Conservation (phyloP, 2,888 invertebrate genomes). For the Drepana falcataria region DNA sequence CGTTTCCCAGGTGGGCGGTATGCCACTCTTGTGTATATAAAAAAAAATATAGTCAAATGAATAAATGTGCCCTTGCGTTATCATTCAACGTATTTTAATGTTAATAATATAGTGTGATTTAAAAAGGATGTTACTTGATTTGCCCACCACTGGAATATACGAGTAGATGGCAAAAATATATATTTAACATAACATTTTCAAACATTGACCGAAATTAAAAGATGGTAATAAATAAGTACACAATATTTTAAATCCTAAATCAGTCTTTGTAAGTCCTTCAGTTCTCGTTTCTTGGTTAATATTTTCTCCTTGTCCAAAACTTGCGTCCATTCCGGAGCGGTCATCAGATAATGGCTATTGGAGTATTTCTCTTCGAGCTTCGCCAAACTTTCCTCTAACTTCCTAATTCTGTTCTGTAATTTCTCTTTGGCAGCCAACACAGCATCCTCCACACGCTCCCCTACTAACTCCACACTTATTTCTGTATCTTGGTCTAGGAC, state of each 20-base stretch:
- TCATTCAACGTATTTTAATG: too few species aligned
- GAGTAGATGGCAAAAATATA: too few species aligned
- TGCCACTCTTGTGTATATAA: too few species aligned
- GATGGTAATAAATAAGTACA: conserved; percentile 16
- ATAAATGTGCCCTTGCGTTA: too few species aligned
- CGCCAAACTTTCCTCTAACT: conserved; percentile 40
- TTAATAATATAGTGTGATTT: too few species aligned
- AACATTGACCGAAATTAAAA: too few species aligned
- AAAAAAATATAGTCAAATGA: too few species aligned
- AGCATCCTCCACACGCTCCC: conserved; percentile 35
- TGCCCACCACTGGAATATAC: too few species aligned
- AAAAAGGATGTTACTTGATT: too few species aligned
- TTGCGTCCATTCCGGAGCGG: conserved; percentile 37
- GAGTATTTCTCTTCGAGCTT: conserved; percentile 48
- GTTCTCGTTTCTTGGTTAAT: conserved; percentile 42
- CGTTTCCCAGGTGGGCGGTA: too few species aligned
- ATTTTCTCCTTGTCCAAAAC: conserved; percentile 45
- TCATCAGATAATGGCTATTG: conserved; percentile 33
- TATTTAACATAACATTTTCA: too few species aligned
- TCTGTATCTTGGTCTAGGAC: conserved; percentile 45
- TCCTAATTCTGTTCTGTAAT: conserved; percentile 45
- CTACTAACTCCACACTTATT: conserved; percentile 48
- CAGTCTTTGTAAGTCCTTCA: conserved; percentile 53
- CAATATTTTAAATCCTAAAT: conserved; percentile 21
- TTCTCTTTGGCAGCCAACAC: conserved; percentile 43